Evolutionary conservation across 2,888 invertebrate species (phyloP).

Genomic region (Drosophila hamatofila): DNA sequence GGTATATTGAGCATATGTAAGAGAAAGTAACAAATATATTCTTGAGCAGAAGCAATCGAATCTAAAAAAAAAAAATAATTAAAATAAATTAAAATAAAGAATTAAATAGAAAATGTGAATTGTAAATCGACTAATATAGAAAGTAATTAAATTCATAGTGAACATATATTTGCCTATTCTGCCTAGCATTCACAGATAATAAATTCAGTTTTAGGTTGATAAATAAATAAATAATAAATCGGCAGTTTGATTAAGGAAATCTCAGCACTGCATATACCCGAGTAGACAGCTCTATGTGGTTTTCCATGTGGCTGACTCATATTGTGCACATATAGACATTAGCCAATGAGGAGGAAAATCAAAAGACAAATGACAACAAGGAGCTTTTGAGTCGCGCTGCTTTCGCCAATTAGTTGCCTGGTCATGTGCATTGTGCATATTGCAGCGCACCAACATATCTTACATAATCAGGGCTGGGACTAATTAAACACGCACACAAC

Average conservation of each 20-base stretch:
- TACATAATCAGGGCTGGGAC: conserved; percentile 68
- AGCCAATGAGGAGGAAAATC: conserved; percentile 76
- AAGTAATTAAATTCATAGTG: no score
- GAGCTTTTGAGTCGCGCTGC: conserved; percentile 34
- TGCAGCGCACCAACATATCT: conserved; percentile 46
- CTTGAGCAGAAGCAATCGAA: no score
- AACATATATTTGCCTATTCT: no score
- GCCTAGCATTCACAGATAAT: no score
- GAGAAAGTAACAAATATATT: not conserved
- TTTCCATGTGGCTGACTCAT: conserved; percentile 36
- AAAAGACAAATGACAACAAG: conserved; percentile 61
- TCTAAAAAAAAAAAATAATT: no score
- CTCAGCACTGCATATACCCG: not conserved
- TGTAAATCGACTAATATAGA: no score
- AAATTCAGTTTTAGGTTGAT: no score
- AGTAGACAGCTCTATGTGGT: not conserved
- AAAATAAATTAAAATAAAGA: no score
- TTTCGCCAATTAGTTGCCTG: conserved; percentile 70
- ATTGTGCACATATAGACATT: conserved; percentile 44
- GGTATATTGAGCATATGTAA: not conserved
- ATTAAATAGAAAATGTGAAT: no score
- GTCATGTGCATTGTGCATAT: conserved; percentile 66
- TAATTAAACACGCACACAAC: conserved; percentile 67
- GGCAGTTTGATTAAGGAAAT: not conserved
- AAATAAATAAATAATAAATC: no score